Evolutionary conservation across 1,140 invertebrate genomes (phyloP), one percentile per base, ranked within the genome.

Genomic region (Oreohelix idahoensis): DNA sequence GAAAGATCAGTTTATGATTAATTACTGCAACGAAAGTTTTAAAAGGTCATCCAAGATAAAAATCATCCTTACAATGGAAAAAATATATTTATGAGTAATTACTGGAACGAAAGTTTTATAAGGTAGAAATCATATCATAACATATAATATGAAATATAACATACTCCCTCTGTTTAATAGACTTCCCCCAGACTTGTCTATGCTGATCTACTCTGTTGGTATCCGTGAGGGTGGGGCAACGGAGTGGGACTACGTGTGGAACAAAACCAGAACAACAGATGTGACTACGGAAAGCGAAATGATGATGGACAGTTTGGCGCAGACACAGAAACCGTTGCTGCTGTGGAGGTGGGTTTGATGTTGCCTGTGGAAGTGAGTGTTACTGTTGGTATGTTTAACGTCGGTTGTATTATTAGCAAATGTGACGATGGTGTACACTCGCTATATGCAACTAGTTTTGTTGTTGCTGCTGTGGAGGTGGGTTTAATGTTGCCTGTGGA

Each of bases 241-340:
- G 36, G 90, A 91, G 79, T 91, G 90, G 90, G 89, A 91, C 71
- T 87, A 87, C 66, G 87, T 90, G 0, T 91, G 90, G 90, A 87
- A 87, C 36, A 87, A 84, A 74, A 86, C 87, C 11, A 83, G 85
- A 53, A 58, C 83, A 23, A 89, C 89, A 0, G 87, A 87, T 15
- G 89, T 89, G n/a, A 88, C 88, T 1, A 84, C 86, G 0, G 90
- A 91, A 74, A 78, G 86, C 17, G 86, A 88, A 35, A 91, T 89
- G 86, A 79, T 91, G 77, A 86, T 91, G 84, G 88, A 90, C 45
- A 87, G 89, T 5, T 49, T 91, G 29, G 89, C 87, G 1, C 87
- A 91, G 39, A 87, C 90, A 10, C 89, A 89, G 58, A 89, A 90
- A 83, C 88, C 89, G 23, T 90, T 86, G 85, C 73, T 91, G 26